A percentile compares a stretch with the other conserved stretches of the same genome.
Evolutionary conservation across 1,140 invertebrate genomes (phyloP).

Genomic region (Zophobas atratus): DNA sequence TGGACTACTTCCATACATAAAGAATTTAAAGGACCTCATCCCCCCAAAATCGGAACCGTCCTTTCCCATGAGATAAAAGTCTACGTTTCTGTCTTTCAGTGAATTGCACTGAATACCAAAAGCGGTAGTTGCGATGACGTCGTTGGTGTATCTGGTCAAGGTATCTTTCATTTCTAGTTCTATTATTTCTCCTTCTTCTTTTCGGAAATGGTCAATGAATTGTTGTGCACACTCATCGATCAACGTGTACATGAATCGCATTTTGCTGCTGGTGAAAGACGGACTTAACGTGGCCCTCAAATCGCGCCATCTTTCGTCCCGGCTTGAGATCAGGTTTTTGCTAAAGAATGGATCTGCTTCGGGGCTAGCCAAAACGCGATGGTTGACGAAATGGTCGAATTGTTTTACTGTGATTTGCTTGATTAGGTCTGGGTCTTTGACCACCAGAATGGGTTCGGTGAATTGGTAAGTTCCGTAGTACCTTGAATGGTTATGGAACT

Average conservation of each 20-base stretch:
- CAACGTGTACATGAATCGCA: conserved; percentile 65
- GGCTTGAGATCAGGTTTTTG: conserved; percentile 71
- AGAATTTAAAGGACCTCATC: conserved; percentile 12
- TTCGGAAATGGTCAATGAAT: conserved; percentile 61
- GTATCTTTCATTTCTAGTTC: conserved; percentile 58
- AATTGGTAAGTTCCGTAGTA: conserved; percentile 72
- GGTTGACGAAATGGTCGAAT: conserved; percentile 77
- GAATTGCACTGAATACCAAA: conserved; percentile 67
- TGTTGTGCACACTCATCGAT: conserved; percentile 60
- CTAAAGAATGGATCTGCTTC: conserved; percentile 72
- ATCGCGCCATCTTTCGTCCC: conserved; percentile 69
- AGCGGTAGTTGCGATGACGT: conserved; percentile 66
- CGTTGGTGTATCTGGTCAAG: conserved; percentile 62
- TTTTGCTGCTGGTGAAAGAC: conserved; percentile 67
- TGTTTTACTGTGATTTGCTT: conserved; percentile 75
- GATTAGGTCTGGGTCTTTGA: conserved; percentile 75
- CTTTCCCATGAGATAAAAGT: conserved; percentile 65
- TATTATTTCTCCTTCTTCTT: conserved; percentile 51
- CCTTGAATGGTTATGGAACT: conserved; percentile 60
- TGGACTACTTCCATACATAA: conserved; percentile 36
- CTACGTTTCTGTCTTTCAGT: conserved; percentile 63
- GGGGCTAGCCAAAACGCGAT: conserved; percentile 68
- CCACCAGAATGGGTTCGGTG: conserved; percentile 69
- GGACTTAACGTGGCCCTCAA: conserved; percentile 66
- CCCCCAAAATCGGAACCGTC: conserved; percentile 59